phyloP scores from a whole-genome alignment of 2,113 vertebrate genomes.

The Larimichthys crocea region DNA sequence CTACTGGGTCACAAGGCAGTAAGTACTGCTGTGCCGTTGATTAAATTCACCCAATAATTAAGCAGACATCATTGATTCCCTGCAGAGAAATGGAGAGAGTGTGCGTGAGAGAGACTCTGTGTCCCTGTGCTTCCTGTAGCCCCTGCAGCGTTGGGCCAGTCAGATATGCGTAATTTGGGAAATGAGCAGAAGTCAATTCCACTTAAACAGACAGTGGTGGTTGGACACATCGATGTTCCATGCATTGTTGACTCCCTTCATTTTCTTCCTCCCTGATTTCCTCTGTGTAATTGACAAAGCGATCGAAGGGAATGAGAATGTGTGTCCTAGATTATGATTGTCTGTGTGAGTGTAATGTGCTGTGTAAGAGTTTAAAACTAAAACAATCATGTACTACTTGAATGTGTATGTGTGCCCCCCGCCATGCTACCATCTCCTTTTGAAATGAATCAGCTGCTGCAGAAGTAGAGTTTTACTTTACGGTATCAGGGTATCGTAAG shows the following conservation, averaged over 20 bases:
- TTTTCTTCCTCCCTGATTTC: slow-evolving; percentile 66
- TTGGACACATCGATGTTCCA: slow-evolving; percentile 77
- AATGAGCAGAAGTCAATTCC: slow-evolving; percentile 83
- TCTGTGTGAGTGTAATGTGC: slow-evolving; percentile 35
- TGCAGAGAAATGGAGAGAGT: slow-evolving; percentile 69
- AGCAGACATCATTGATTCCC: slow-evolving; percentile 87
- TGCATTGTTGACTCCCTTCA: slow-evolving; percentile 68
- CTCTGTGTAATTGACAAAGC: slow-evolving; percentile 74
- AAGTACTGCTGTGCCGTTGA: slow-evolving; percentile 82
- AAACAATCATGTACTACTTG: slow-evolving; percentile 16
- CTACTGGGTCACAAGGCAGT: slow-evolving; percentile 80
- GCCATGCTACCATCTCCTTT: not conserved
- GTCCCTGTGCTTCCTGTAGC: slow-evolving; percentile 74
- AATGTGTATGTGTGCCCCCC: not conserved
- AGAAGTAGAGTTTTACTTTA: not conserved
- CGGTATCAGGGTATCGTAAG: not conserved
- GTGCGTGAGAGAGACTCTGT: slow-evolving; percentile 37
- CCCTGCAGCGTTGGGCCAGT: slow-evolving; percentile 84
- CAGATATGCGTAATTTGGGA: slow-evolving; percentile 85
- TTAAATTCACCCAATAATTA: slow-evolving; percentile 87
- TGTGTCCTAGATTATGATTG: slow-evolving; percentile 59
- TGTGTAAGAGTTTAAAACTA: slow-evolving; percentile 49
- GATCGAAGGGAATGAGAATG: slow-evolving; percentile 62
- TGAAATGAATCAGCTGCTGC: not conserved
- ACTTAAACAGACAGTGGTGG: slow-evolving; percentile 75